Percentiles rank a stretch among this genome's conserved stretches.
Evolutionary conservation across 2,797 vertebrate genomes (phyloP).

Genomic region (Cyprinodon diabolis): DNA sequence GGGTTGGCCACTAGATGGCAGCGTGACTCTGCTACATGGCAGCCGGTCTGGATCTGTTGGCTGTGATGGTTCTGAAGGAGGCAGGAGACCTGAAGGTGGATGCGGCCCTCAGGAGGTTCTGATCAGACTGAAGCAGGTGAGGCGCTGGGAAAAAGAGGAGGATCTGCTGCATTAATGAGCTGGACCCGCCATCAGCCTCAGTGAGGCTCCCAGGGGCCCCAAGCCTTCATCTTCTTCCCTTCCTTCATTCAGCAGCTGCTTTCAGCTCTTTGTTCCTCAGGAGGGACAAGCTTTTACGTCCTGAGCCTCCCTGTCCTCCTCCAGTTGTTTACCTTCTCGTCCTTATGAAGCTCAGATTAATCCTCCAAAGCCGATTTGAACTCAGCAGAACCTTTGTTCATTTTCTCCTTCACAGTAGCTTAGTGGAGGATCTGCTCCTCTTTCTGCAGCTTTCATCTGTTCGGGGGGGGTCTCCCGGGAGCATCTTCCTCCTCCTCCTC

Average conservation of each 20-base stretch:
- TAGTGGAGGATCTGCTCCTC: slow-evolving; percentile 73
- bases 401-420: slow-evolving; percentile 81
- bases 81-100: too few species aligned
- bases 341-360: slow-evolving; percentile 76
- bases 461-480: slow-evolving; percentile 20
- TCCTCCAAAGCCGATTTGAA: slow-evolving; percentile 81
- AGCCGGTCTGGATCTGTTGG: too few species aligned
- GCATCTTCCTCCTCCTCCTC: neutral
- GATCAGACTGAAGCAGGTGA: too few species aligned
- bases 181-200: slow-evolving; percentile 10
- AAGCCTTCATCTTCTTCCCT: slow-evolving; percentile 52
- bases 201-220: slow-evolving; percentile 49
- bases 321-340: slow-evolving; percentile 69
- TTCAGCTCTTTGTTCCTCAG: slow-evolving; percentile 27
- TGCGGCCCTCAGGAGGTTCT: too few species aligned
- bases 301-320: slow-evolving; percentile 20
- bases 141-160: too few species aligned
- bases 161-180: too few species aligned
- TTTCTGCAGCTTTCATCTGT: slow-evolving; percentile 71
- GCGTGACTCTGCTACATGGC: slow-evolving; percentile 23
- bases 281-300: slow-evolving; percentile 56
- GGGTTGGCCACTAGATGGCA: slow-evolving; percentile 32
- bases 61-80: too few species aligned
- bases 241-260: slow-evolving; percentile 31
- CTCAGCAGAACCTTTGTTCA: slow-evolving; percentile 69